Evolutionary conservation across 2,797 vertebrate species (phyloP).

Genomic region (Bufotes viridis): DNA sequence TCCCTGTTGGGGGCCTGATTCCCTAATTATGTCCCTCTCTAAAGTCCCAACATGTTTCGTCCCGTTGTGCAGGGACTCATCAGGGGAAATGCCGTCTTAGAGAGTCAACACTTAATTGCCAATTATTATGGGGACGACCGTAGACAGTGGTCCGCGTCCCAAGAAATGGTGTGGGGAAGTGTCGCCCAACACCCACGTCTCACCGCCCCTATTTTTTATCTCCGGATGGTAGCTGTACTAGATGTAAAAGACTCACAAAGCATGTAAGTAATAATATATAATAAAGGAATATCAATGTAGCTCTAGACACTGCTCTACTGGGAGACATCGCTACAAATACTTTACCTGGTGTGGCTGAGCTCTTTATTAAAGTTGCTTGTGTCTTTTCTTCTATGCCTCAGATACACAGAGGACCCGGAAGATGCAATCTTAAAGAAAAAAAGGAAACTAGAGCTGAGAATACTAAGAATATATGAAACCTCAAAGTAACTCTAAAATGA

Average conservation of each 20-base stretch:
- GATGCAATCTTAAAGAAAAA: slow-evolving; percentile 60
- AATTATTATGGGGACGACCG: no score
- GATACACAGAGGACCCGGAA: slow-evolving; percentile 55
- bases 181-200: no score
- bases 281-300: not conserved
- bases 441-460: not conserved
- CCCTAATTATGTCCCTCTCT: no score
- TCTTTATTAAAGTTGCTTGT: slow-evolving; percentile 70
- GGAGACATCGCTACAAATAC: not conserved
- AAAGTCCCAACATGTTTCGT: no score
- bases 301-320: not conserved
- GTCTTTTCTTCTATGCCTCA: slow-evolving; percentile 68
- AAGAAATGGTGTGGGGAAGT: no score
- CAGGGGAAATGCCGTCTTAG: no score
- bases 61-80: no score
- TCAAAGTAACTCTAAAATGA: not conserved
- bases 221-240: no score
- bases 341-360: slow-evolving; percentile 74
- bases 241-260: not conserved
- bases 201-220: no score
- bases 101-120: no score
- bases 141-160: no score
- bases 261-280: not conserved
- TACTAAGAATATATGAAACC: not conserved
- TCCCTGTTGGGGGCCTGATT: no score